Conservation (phyloP, 2,797 vertebrate species). For the Micromesistius poutassou region DNA sequence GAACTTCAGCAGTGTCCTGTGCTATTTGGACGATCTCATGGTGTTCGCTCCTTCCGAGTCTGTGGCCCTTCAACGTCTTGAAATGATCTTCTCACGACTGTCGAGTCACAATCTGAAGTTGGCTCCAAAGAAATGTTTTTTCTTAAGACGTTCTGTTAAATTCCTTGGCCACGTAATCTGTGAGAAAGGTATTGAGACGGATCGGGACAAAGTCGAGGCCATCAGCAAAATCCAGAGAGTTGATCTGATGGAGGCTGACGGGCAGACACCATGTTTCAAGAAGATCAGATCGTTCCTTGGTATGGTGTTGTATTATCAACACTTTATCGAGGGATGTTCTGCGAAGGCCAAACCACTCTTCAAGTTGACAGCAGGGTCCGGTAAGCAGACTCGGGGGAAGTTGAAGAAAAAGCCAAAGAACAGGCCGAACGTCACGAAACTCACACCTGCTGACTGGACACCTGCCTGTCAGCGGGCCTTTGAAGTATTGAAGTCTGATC, state of each 20-base stretch:
- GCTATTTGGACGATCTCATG: slow-evolving; percentile 34
- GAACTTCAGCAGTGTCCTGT: slow-evolving; percentile 33
- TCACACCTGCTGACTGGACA: background rate
- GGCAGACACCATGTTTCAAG: slow-evolving; percentile 4
- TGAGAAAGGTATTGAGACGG: slow-evolving; percentile 20
- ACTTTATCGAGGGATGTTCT: slow-evolving; percentile 37
- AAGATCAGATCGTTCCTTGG: slow-evolving; percentile 34
- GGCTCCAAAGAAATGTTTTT: slow-evolving; percentile 22
- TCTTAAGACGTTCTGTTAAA: slow-evolving; percentile 15
- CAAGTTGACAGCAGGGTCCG: too few relatives aligned
- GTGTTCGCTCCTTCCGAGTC: slow-evolving; percentile 12
- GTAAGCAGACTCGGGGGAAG: background rate
- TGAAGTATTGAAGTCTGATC: background rate
- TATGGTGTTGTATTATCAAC: slow-evolving; percentile 29
- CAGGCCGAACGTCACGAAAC: background rate
- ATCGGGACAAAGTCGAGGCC: slow-evolving; percentile 22
- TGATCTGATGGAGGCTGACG: slow-evolving; percentile 31
- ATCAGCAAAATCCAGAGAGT: slow-evolving; percentile 18
- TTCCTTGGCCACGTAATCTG: slow-evolving; percentile 30
- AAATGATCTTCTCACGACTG: slow-evolving; percentile 31
- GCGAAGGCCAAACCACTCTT: too few relatives aligned
- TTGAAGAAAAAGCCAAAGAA: background rate
- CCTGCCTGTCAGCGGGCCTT: background rate
- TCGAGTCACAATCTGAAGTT: slow-evolving; percentile 34
- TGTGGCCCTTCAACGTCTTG: slow-evolving; percentile 8